phyloP scores from a whole-genome alignment of 2,113 vertebrate genomes.

The Nothobranchius furzeri region DNA sequence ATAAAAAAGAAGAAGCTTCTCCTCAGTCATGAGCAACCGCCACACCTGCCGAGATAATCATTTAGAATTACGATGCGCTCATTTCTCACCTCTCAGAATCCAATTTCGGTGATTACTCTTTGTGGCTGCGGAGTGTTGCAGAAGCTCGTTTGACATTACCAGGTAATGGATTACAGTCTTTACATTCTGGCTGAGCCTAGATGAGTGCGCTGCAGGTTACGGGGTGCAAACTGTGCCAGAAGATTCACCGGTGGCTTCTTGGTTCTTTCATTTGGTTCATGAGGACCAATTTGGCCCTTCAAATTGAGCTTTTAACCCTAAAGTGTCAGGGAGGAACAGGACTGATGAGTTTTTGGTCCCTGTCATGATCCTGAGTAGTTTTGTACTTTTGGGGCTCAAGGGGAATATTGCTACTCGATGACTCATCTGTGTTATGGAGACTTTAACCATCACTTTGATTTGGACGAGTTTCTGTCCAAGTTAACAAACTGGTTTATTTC shows the following conservation, averaged over 20 bases:
- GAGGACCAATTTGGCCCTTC: slow-evolving; percentile 45
- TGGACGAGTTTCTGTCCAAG: too few species aligned
- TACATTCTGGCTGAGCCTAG: slow-evolving; percentile 35
- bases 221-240: slow-evolving; percentile 51
- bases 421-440: too few species aligned
- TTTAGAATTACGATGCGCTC: slow-evolving; percentile 60
- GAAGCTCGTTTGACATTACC: slow-evolving; percentile 51
- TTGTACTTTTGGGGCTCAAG: not conserved
- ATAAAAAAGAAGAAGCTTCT: slow-evolving; percentile 17
- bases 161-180: slow-evolving; percentile 64
- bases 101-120: slow-evolving; percentile 69
- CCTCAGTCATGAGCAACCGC: slow-evolving; percentile 13
- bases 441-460: too few species aligned
- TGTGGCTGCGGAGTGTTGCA: slow-evolving; percentile 33
- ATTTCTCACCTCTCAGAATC: slow-evolving; percentile 64
- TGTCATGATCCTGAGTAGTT: not conserved
- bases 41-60: slow-evolving; percentile 69
- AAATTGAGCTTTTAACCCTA: slow-evolving; percentile 64
- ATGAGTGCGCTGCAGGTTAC: slow-evolving; percentile 28
- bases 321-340: slow-evolving; percentile 39
- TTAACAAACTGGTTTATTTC: too few species aligned
- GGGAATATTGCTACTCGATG: not conserved
- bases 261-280: slow-evolving; percentile 29
- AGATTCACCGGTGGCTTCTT: slow-evolving; percentile 22
- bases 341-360: slow-evolving; percentile 33